Evolutionary conservation across 2,797 vertebrate species (phyloP).

Genomic region (Catharus ustulatus): DNA sequence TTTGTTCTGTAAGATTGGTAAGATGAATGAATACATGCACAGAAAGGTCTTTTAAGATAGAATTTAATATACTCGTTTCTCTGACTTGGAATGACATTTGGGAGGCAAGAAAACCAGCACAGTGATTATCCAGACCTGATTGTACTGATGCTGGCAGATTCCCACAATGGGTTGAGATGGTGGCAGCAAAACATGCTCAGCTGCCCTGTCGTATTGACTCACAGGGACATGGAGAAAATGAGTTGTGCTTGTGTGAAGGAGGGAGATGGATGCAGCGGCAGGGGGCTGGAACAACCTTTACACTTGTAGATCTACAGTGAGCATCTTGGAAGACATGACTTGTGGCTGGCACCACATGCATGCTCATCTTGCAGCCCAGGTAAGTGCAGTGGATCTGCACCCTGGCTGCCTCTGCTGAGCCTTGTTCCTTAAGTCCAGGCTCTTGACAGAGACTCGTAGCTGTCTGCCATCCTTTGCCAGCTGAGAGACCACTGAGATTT

Average conservation of each 20-base stretch:
- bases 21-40: not conserved
- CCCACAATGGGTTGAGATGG: not conserved
- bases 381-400: not conserved
- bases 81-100: not conserved
- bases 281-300: not conserved
- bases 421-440: not conserved
- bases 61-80: not conserved
- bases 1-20: not conserved
- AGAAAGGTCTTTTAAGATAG: not conserved
- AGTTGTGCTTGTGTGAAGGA: not conserved
- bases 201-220: not conserved
- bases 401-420: accelerated
- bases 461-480: not conserved
- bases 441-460: not conserved
- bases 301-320: not conserved
- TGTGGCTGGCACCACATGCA: not conserved
- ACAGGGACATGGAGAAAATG: not conserved
- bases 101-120: not conserved
- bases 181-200: not conserved
- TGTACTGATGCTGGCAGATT: not conserved
- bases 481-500: not conserved
- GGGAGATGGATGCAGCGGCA: not conserved
- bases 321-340: not conserved
- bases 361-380: not conserved
- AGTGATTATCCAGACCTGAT: not conserved